These are phyloP conservation scores for Heliconius hortense DNA, from an alignment of 2,888 invertebrate genomes.

Conservation along the genomic window DNA sequence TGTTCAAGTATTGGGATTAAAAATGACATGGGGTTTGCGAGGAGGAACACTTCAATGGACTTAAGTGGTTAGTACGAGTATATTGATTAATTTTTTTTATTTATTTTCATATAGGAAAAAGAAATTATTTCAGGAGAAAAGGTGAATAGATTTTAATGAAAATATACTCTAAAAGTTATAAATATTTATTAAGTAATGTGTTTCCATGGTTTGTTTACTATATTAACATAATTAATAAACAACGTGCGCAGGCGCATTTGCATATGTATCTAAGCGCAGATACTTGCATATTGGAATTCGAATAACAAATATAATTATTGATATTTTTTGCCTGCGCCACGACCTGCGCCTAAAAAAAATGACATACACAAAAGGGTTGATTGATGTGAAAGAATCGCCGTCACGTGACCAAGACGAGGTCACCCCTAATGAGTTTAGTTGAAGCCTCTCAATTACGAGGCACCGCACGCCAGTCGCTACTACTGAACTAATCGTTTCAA, in stretches of 20 bases:
- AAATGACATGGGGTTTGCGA: constrained; percentile 19
- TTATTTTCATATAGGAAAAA: background rate
- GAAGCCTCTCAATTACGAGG: constrained; percentile 35
- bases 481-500: constrained; percentile 4
- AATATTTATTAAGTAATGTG: too few species aligned
- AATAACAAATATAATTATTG: too few species aligned
- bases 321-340: background rate
- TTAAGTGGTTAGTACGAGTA: constrained; percentile 11
- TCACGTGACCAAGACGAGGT: constrained; percentile 22
- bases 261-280: too few species aligned
- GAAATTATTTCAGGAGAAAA: background rate
- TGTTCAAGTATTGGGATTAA: constrained; percentile 25
- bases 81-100: background rate
- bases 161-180: too few species aligned
- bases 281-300: too few species aligned
- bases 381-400: constrained; percentile 10
- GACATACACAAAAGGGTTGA: constrained; percentile 10
- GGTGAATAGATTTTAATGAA: background rate
- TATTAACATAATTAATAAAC: too few species aligned
- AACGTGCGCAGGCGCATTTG: too few species aligned
- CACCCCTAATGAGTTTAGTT: constrained; percentile 38
- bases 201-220: too few species aligned
- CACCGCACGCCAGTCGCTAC: constrained; percentile 10
- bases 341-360: background rate
- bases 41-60: background rate